Conservation (phyloP, 2,797 vertebrate genomes). For the Tadarida brasiliensis region DNA sequence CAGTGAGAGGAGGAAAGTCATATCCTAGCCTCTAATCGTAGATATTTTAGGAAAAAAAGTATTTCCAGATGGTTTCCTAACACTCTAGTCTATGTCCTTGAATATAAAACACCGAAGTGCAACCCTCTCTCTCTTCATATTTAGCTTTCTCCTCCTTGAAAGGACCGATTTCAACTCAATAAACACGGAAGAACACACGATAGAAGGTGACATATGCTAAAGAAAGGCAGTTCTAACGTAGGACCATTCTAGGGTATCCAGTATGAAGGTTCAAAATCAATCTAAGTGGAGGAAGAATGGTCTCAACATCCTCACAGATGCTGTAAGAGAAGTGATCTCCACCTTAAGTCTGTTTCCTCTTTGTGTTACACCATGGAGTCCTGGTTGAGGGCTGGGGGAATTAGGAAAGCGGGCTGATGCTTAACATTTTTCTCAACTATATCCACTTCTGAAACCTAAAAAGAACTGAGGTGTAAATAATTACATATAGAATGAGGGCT, state of each 20-base stretch:
- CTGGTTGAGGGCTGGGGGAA: neutral
- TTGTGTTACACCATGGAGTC: neutral
- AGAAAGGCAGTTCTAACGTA: neutral
- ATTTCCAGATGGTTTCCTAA: slow-evolving; percentile 58
- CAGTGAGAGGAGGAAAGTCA: slow-evolving; percentile 43
- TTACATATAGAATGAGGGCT: neutral
- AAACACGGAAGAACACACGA: neutral
- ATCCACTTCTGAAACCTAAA: slow-evolving; percentile 19
- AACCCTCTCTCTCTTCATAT: neutral
- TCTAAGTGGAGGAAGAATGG: neutral
- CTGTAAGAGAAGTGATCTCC: neutral
- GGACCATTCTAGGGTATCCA: neutral
- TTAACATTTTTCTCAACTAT: neutral
- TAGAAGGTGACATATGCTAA: neutral
- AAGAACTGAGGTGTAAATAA: neutral
- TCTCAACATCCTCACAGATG: neutral
- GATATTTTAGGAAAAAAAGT: slow-evolving; percentile 48
- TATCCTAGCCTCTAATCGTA: slow-evolving; percentile 81
- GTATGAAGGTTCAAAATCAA: neutral
- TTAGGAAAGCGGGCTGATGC: neutral
- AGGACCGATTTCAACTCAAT: neutral
- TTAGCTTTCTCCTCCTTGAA: neutral
- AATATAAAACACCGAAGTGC: slow-evolving; percentile 36
- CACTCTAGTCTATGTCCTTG: slow-evolving; percentile 10
- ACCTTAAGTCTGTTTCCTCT: neutral